Evolutionary conservation across 1,140 invertebrate species (phyloP).

Genomic region (Apolygus lucorum): DNA sequence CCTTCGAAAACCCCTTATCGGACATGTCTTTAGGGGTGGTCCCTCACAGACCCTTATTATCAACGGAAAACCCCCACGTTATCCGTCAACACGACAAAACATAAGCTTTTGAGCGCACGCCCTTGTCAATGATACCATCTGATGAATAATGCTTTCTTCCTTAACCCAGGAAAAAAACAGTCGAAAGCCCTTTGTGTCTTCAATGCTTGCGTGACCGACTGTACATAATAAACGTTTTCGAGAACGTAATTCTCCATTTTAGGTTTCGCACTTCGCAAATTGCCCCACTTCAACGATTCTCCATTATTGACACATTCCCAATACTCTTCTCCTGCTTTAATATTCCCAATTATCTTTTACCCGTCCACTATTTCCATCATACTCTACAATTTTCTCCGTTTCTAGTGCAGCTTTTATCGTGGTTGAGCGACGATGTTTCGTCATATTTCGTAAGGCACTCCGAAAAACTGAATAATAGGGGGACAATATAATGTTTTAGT

Average conservation of each 20-base stretch:
- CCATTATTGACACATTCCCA: not conserved
- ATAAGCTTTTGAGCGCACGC: not conserved
- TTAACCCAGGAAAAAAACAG: not conserved
- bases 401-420: too few relatives aligned
- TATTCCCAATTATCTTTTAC: not conserved
- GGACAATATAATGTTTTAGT: too few relatives aligned
- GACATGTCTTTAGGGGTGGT: too few relatives aligned
- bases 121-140: not conserved
- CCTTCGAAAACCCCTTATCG: too few relatives aligned
- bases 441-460: too few relatives aligned
- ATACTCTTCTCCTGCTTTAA: not conserved
- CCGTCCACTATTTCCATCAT: too few relatives aligned
- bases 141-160: not conserved
- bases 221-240: not conserved
- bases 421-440: too few relatives aligned
- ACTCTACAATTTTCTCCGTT: too few relatives aligned
- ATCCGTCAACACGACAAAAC: not conserved
- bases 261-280: not conserved
- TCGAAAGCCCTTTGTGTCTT: not conserved
- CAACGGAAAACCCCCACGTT: not conserved
- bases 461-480: too few relatives aligned
- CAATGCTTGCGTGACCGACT: not conserved
- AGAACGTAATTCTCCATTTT: not conserved
- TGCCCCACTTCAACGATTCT: not conserved
- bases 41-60: too few relatives aligned